These are phyloP conservation scores for Picathartes gymnocephalus DNA, from an alignment of 2,113 vertebrate genomes.

Conservation along the genomic window DNA sequence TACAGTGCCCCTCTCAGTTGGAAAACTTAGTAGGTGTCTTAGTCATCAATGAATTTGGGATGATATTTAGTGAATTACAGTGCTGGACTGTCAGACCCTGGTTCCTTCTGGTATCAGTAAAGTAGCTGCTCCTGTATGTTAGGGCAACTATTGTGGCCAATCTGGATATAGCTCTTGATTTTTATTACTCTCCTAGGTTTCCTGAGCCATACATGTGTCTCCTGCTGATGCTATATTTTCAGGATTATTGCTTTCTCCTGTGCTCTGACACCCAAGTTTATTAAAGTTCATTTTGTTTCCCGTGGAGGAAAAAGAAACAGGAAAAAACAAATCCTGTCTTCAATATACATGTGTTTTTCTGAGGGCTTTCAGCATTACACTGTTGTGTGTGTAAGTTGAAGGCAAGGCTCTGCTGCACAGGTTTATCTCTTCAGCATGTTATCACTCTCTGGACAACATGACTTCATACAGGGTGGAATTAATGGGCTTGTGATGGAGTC, in stretches of 20 bases:
- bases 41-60: neutral
- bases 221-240: neutral
- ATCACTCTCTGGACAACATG: slow-evolving; percentile 21
- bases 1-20: neutral
- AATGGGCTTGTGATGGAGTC: neutral
- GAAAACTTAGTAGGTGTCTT: neutral
- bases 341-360: neutral
- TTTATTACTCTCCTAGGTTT: neutral
- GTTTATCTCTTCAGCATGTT: slow-evolving; percentile 40
- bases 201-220: neutral
- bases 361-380: neutral
- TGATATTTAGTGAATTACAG: neutral
- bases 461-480: neutral
- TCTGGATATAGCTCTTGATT: neutral
- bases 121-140: neutral
- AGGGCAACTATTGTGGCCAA: neutral
- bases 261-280: neutral
- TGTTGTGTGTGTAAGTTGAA: neutral
- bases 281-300: neutral
- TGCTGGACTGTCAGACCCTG: neutral
- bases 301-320: neutral
- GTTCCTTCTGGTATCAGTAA: neutral
- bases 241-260: neutral
- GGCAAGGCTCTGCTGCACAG: neutral
- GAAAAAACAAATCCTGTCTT: neutral